Conservation (phyloP, 2,888 invertebrate species). For the Parthenolecanium corni region DNA sequence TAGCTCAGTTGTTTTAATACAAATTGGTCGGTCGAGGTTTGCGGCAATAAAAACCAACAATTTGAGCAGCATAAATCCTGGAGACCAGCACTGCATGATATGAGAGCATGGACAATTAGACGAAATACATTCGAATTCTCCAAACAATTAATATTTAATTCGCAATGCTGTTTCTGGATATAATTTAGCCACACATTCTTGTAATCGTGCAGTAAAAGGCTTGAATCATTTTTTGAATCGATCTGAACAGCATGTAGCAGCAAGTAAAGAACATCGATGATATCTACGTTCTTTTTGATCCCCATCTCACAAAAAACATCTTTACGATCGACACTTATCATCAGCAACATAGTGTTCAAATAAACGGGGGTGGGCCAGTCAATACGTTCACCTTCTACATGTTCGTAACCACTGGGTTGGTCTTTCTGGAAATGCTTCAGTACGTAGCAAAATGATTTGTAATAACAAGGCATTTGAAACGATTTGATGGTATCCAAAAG, state of each 20-base stretch:
- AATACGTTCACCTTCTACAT: conserved; percentile 32
- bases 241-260: too few relatives aligned
- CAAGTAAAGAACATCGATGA: conserved; percentile 9
- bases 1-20: conserved; percentile 9
- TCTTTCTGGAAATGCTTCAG: conserved; percentile 35
- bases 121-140: conserved; percentile 21
- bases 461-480: conserved; percentile 34
- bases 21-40: not conserved
- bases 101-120: too few relatives aligned
- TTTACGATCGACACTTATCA: conserved; percentile 35
- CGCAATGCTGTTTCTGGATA: conserved; percentile 22
- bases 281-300: conserved; percentile 32
- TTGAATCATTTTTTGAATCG: not conserved
- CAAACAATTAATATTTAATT: conserved; percentile 6
- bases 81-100: too few relatives aligned
- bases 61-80: conserved; percentile 6
- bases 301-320: conserved; percentile 35
- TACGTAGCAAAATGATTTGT: conserved; percentile 34
- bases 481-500: conserved; percentile 34
- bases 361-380: conserved; percentile 35
- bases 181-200: conserved; percentile 28
- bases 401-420: too few relatives aligned
- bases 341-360: conserved; percentile 35
- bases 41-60: conserved; percentile 15
- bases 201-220: conserved; percentile 29